Conservation (phyloP, 2,888 invertebrate species). For the Mactromeris polynyma region DNA sequence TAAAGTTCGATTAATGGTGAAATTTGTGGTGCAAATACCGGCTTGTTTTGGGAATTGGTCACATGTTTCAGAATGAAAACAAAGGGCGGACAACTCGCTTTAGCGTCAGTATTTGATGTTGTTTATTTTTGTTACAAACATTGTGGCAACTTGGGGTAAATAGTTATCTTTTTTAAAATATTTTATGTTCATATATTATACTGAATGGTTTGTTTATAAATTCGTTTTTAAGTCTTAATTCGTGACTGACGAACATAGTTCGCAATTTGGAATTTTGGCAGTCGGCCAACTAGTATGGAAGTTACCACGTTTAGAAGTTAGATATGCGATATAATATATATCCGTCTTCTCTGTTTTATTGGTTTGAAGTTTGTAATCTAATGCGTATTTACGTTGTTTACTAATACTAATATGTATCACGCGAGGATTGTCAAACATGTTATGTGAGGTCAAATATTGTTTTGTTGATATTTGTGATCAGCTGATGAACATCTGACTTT, state of each 20-base stretch:
- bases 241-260: background rate
- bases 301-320: conserved; percentile 22
- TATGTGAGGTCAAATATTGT: background rate
- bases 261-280: conserved; percentile 35
- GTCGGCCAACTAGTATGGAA: conserved; percentile 29
- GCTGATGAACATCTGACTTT: conserved; percentile 48
- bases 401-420: background rate
- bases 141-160: background rate
- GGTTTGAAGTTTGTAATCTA: background rate
- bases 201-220: background rate
- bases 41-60: conserved; percentile 58
- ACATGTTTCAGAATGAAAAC: conserved; percentile 79
- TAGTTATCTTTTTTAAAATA: background rate
- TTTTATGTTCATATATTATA: background rate
- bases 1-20: background rate
- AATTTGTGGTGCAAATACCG: conserved; percentile 42
- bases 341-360: background rate
- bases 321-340: background rate
- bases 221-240: background rate
- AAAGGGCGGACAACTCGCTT: conserved; percentile 73
- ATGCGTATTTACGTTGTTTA: background rate
- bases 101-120: conserved; percentile 24
- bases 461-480: conserved; percentile 36
- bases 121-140: background rate
- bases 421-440: background rate